Conservation (phyloP, 2,113 vertebrate species). For the Indri indri region DNA sequence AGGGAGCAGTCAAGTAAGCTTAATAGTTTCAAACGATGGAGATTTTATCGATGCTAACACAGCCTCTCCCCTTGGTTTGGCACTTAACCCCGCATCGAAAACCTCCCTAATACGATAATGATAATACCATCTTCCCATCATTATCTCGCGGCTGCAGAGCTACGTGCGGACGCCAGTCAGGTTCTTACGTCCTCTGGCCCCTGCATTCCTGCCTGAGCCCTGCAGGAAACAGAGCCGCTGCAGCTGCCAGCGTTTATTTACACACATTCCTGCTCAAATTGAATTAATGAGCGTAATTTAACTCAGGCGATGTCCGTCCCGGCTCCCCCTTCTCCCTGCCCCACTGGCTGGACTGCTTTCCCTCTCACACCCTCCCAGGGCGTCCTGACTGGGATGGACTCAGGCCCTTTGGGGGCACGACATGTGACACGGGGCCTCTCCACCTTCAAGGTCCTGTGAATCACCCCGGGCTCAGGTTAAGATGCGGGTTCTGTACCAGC, state of each 20-base stretch:
- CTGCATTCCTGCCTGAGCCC: constrained; percentile 83
- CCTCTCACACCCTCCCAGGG: neutral
- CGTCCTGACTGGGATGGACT: constrained; percentile 42
- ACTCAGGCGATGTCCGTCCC: constrained; percentile 83
- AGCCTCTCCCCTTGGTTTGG: constrained; percentile 73
- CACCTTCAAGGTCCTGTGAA: neutral
- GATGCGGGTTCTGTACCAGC: neutral
- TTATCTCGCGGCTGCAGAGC: constrained; percentile 65
- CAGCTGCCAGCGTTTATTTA: constrained; percentile 90
- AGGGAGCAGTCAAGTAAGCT: constrained; percentile 54
- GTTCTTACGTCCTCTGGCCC: constrained; percentile 77
- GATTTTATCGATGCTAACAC: constrained; percentile 62
- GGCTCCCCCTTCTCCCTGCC: constrained; percentile 81
- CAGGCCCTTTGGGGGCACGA: neutral
- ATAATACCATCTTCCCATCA: constrained; percentile 61
- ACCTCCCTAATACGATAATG: constrained; percentile 69
- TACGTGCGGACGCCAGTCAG: constrained; percentile 64
- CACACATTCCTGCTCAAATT: constrained; percentile 90
- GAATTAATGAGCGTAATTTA: constrained; percentile 92
- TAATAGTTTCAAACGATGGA: constrained; percentile 70
- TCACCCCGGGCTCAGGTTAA: neutral
- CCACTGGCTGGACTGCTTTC: constrained; percentile 72
- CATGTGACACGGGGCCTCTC: neutral
- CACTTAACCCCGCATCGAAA: constrained; percentile 63
- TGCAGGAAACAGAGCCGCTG: constrained; percentile 84